Percentiles rank a stretch among this genome's conserved stretches.
Evolutionary conservation across 2,888 invertebrate species (phyloP).

Genomic region (Hyppa rectilinea): DNA sequence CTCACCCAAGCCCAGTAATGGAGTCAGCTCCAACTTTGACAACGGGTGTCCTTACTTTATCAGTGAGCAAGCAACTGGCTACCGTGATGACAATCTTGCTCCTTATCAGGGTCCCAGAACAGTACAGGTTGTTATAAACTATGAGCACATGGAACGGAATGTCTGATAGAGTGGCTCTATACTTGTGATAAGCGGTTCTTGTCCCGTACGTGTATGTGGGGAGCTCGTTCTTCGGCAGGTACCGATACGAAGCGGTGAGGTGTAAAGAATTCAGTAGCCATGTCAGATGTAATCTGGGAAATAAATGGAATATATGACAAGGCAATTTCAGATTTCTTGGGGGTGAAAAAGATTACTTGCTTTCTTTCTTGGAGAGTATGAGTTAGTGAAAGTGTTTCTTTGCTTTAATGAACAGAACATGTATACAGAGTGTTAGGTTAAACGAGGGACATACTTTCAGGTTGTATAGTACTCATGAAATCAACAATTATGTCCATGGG

Average conservation of each 20-base stretch:
- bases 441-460: too few relatives aligned
- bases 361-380: too few relatives aligned
- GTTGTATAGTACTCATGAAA: too few relatives aligned
- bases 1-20: constrained; percentile 74
- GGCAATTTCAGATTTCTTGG: constrained; percentile 14
- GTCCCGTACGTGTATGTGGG: constrained; percentile 14
- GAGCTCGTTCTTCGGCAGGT: constrained; percentile 36
- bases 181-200: constrained; percentile 45
- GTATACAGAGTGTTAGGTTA: too few relatives aligned
- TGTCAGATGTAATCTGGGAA: constrained; percentile 52
- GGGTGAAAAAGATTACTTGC: background rate
- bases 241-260: constrained; percentile 27
- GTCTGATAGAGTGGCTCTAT: constrained; percentile 56
- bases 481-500: too few relatives aligned
- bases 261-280: constrained; percentile 44
- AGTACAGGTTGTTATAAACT: constrained; percentile 76
- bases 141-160: constrained; percentile 80
- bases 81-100: constrained; percentile 79
- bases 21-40: constrained; percentile 79
- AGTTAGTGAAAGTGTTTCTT: too few relatives aligned
- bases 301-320: constrained; percentile 37
- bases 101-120: constrained; percentile 80
- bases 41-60: constrained; percentile 59
- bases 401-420: too few relatives aligned
- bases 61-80: constrained; percentile 78